Base-by-base conservation (phyloP, 2,888 invertebrate species). In the Cheilosia scutellata region DNA sequence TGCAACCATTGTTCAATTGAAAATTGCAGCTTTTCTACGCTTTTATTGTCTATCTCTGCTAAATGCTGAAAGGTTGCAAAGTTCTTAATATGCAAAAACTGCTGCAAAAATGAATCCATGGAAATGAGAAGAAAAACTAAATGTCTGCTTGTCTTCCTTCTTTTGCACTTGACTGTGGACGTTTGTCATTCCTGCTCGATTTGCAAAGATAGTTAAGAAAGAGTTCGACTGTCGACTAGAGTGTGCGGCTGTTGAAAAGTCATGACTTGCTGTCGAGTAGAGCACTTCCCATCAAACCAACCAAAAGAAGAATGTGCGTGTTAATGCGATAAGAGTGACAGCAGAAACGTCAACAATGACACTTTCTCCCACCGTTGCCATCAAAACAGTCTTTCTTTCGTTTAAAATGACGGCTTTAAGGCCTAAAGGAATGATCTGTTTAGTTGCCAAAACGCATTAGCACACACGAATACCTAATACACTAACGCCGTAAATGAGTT, bases 341-440 rank as follows among this genome's bases (percentile, higher is more conserved):
- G 25, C 57, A 58, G 13, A 25, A 51, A 20, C 13, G 33, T 44
- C 25, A 31, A 37, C 11, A 49, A 16, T 1, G 51, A 33, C 20
- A 60, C 58, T 37, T 37, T 31, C 16, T n/a, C 25, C 7, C 4
- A n/a, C 20, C 33, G 33, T 25, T 42, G 9, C 7, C 11, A 13
- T 16, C 29, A 13, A 4, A 25, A 25, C 29, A n/a, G 27, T 40
- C 11, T 5, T 33, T 5, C n/a, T 27, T 6, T 47, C 4, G 37
- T 5, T 16, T 27, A 25, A 58, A 57, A 51, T 37, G 27, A 53
- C 3, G 20, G 51, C 13, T 33, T 16, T 27, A 60, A 25, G 44
- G 60, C 76, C 51, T 27, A 47, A 27, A 62, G 55, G 57, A 63
- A 78, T 63, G 63, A 55, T 55, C 70, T 78, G 78, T 78, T 78